phyloP scores from a whole-genome alignment of 2,888 invertebrate species.

The Leucoma salicis region DNA sequence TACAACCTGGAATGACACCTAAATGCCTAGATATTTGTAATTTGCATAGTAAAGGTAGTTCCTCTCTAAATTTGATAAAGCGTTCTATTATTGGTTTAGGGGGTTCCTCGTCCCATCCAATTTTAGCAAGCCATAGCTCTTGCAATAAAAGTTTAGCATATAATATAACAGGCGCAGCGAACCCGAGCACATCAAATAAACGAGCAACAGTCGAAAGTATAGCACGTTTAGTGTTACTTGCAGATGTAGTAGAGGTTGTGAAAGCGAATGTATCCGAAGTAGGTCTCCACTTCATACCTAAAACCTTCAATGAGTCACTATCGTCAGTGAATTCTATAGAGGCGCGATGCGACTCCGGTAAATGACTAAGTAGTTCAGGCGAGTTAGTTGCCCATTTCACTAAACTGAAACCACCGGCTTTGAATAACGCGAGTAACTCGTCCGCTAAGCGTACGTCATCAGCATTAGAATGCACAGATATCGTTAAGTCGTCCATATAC shows the following conservation, averaged over 20 bases:
- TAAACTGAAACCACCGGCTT: background rate
- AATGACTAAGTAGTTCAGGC: background rate
- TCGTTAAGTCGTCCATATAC: background rate
- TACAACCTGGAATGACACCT: background rate
- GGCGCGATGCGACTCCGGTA: background rate
- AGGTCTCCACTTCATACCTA: background rate
- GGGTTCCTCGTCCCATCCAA: background rate
- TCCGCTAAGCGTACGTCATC: background rate
- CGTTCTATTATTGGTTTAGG: background rate
- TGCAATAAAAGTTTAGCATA: background rate
- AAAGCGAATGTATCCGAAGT: background rate
- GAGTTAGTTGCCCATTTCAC: background rate
- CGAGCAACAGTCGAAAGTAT: background rate
- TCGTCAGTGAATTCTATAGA: background rate
- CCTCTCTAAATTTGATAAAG: conserved; percentile 1
- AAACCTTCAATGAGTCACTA: background rate
- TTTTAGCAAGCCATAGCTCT: background rate
- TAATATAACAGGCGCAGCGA: background rate
- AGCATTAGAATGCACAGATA: background rate
- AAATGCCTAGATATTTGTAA: conserved; percentile 1
- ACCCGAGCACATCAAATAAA: background rate
- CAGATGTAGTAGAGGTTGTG: background rate
- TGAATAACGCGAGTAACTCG: background rate
- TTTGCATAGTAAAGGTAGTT: conserved; percentile 1
- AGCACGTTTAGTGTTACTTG: background rate